Conservation (phyloP, 1,140 invertebrate species). For the Formica selysi region DNA sequence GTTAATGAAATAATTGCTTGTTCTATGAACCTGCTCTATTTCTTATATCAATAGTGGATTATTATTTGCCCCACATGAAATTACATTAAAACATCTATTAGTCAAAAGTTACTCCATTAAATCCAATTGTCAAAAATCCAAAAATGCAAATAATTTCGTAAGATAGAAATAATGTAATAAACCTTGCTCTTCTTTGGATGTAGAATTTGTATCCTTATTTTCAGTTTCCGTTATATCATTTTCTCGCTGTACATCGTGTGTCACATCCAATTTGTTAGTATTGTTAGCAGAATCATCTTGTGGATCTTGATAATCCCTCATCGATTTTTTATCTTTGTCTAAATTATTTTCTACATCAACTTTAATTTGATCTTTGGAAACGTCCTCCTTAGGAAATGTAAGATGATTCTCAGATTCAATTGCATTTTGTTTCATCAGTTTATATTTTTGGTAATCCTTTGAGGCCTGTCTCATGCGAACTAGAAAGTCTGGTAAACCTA, state of each 20-base stretch:
- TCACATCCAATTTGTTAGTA: conserved; percentile 32
- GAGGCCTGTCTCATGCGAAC: conserved; percentile 86
- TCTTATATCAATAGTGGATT: conserved; percentile 40
- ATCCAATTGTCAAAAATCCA: conserved; percentile 68
- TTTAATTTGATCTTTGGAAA: conserved; percentile 17
- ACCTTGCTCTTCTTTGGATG: conserved; percentile 75
- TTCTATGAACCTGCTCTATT: conserved; percentile 33
- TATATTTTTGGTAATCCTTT: conserved; percentile 83
- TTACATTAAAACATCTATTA: conserved; percentile 63
- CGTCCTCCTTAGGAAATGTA: conserved; percentile 10
- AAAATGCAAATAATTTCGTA: conserved; percentile 82
- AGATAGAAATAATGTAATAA: conserved; percentile 82
- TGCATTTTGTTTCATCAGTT: conserved; percentile 65
- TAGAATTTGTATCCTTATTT: conserved; percentile 65
- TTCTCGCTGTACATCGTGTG: conserved; percentile 27
- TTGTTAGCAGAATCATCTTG: conserved; percentile 1
- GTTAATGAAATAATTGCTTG: conserved; percentile 36
- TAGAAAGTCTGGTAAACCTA: conserved; percentile 86
- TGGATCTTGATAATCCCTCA: conserved; percentile 13
- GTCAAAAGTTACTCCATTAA: conserved; percentile 62
- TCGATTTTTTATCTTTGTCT: conserved; percentile 14
- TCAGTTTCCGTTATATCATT: conserved; percentile 34
- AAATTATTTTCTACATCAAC: conserved; percentile 19
- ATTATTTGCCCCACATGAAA: conserved; percentile 24
- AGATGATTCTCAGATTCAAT: not conserved